Percentiles rank a stretch among this genome's conserved stretches.
These are phyloP conservation scores for Heliconius ethilla DNA, from an alignment of 2,888 invertebrate genomes.

Conservation along the genomic window DNA sequence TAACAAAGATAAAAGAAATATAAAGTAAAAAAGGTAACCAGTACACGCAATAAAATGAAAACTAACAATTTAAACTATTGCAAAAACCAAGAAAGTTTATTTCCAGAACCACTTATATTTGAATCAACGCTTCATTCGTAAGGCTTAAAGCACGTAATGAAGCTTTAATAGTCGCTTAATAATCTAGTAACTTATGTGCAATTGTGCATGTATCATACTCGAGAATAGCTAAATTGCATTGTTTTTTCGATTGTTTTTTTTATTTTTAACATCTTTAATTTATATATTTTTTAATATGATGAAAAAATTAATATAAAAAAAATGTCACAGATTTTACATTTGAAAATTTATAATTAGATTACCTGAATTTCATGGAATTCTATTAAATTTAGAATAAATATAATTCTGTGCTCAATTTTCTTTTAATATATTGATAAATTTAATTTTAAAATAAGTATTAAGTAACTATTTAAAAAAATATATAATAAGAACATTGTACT, in stretches of 20 bases:
- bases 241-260: not conserved
- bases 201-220: not conserved
- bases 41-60: conserved; percentile 4
- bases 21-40: not conserved
- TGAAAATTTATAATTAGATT: no score
- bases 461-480: no score
- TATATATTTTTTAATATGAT: not conserved
- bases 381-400: no score
- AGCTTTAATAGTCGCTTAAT: conserved; percentile 26
- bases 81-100: conserved; percentile 25
- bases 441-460: not conserved
- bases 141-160: conserved; percentile 31
- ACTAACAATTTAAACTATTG: conserved; percentile 11
- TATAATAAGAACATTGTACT: conserved; percentile 52
- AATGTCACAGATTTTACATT: no score
- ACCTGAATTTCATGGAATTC: no score
- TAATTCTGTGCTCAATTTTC: not conserved
- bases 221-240: not conserved
- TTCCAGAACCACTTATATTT: conserved; percentile 31
- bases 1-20: no score
- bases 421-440: not conserved
- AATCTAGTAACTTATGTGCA: conserved; percentile 12
- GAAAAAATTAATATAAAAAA: no score
- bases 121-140: conserved; percentile 24
- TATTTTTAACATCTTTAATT: not conserved